Conservation (phyloP, 92 coral and sea anemone species). For the Palythoa grandis region DNA sequence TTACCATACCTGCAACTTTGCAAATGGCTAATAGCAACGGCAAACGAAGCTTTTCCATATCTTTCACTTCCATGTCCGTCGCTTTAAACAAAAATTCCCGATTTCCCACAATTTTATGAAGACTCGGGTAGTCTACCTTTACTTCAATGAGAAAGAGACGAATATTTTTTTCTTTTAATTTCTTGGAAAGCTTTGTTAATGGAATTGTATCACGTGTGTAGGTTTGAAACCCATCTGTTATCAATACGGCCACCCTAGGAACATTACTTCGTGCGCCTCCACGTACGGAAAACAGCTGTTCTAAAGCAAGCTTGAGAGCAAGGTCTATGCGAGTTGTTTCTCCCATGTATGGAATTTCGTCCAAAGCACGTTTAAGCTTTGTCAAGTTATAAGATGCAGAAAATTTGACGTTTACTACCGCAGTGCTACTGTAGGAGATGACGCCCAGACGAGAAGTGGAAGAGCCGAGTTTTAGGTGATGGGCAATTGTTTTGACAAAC, state of each 20-base stretch:
- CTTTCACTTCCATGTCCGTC: background rate
- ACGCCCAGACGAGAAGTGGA: slow-evolving; percentile 61
- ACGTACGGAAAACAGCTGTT: slow-evolving; percentile 56
- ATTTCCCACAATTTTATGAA: background rate
- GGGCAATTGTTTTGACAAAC: slow-evolving; percentile 66
- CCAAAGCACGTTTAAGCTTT: slow-evolving; percentile 53
- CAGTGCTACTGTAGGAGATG: slow-evolving; percentile 67
- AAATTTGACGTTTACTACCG: slow-evolving; percentile 47
- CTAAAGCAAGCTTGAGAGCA: slow-evolving; percentile 72
- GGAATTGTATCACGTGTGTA: slow-evolving; percentile 53
- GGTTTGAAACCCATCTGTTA: slow-evolving; percentile 89
- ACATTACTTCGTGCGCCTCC: slow-evolving; percentile 68
- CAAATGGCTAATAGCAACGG: slow-evolving; percentile 18
- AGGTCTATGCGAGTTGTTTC: slow-evolving; percentile 84
- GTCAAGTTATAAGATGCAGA: slow-evolving; percentile 12
- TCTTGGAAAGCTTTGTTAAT: slow-evolving; percentile 25
- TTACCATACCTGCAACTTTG: slow-evolving; percentile 14
- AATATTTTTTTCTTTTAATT: background rate
- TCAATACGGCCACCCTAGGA: slow-evolving; percentile 70
- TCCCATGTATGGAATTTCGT: slow-evolving; percentile 56
- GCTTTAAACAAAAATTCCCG: background rate
- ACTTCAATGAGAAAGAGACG: background rate
- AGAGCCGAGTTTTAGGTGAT: slow-evolving; percentile 57
- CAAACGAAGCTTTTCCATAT: background rate
- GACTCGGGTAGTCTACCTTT: background rate